Conservation (phyloP, 1,140 invertebrate genomes). For the Pomacea maculata region DNA sequence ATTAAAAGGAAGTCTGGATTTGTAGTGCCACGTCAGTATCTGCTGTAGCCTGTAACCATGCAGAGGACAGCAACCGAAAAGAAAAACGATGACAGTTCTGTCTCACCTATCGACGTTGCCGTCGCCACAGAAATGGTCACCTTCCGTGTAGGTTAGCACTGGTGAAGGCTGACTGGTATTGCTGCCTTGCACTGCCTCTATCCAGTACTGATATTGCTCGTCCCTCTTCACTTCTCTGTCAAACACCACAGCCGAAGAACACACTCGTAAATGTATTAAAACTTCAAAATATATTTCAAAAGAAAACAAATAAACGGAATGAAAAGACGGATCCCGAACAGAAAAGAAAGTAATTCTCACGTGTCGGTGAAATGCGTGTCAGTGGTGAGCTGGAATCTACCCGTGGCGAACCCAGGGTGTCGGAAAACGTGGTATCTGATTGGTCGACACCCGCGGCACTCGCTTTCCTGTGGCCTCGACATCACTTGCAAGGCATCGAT, state of each 20-base stretch:
- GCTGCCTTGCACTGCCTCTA: constrained; percentile 25
- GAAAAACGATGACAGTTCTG: not conserved
- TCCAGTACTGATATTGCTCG: constrained; percentile 39
- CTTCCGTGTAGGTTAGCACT: constrained; percentile 34
- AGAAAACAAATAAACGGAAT: too few species aligned
- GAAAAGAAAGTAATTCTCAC: constrained; percentile 10
- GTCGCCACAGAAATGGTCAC: constrained; percentile 47
- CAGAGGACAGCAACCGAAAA: not conserved
- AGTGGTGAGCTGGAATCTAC: constrained; percentile 13
- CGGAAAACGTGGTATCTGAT: constrained; percentile 40
- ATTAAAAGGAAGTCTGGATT: too few species aligned
- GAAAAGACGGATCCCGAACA: too few species aligned
- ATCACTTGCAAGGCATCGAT: constrained; percentile 47
- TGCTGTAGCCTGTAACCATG: not conserved
- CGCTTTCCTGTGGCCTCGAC: constrained; percentile 18
- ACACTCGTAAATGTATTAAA: too few species aligned
- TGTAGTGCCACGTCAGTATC: too few species aligned
- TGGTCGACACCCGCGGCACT: constrained; percentile 34
- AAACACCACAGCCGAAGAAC: too few species aligned
- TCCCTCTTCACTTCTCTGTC: constrained; percentile 32
- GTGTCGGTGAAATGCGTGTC: constrained; percentile 27
- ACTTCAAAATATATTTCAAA: too few species aligned
- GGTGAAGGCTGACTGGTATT: constrained; percentile 36
- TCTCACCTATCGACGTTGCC: constrained; percentile 41
- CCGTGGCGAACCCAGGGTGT: constrained; percentile 31